Evolutionary conservation across 2,888 invertebrate genomes (phyloP), one percentile per base, ranked within the genome.

Genomic region (Andrena dorsata): DNA sequence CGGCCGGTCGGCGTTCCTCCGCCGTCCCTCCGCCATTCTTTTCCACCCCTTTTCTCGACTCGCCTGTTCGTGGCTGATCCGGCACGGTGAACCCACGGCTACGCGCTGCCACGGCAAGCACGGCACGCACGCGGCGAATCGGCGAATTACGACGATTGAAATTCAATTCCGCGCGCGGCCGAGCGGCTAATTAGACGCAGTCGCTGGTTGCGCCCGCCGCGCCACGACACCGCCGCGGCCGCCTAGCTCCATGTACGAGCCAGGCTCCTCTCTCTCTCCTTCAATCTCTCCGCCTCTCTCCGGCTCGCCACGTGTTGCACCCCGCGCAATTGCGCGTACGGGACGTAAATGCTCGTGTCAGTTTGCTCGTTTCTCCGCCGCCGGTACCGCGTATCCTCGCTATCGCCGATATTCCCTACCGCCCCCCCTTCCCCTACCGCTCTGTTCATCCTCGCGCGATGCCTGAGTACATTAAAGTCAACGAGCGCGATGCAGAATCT

Each of bases 121-220:
- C 88, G 86, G 71, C 88, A 85, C 83, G 87, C 86, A 88, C 88
- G 85, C 86, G 85, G 90, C 90, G 90, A 90, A 91, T 90, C 91
- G 88, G 90, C 89, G 91, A 92, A 92, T 92, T 91, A 90, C 91
- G 85, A 89, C 91, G 90, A 92, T 92, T 92, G 92, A 92, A 92
- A 92, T 92, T 92, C 92, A 92, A 93, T 93, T 92, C 91, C 89
- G 90, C 88, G 84, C 88, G 88, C 87, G 90, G 88, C 81, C 89
- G 82, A 88, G 83, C 91, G 87, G 84, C 91, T 92, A 92, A 92
- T 92, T 91, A 91, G 90, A 90, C 90, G 88, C 89, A 84, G 85
- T 89, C 70, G 89, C 80, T 89, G 68, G 87, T 80, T 68, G 80
- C 84, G 84, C 72, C 81, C 70, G 79, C 47, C 58, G 64, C 16